Evolutionary conservation across 2,888 invertebrate species (phyloP).

Genomic region (Drosophila paranaensis): DNA sequence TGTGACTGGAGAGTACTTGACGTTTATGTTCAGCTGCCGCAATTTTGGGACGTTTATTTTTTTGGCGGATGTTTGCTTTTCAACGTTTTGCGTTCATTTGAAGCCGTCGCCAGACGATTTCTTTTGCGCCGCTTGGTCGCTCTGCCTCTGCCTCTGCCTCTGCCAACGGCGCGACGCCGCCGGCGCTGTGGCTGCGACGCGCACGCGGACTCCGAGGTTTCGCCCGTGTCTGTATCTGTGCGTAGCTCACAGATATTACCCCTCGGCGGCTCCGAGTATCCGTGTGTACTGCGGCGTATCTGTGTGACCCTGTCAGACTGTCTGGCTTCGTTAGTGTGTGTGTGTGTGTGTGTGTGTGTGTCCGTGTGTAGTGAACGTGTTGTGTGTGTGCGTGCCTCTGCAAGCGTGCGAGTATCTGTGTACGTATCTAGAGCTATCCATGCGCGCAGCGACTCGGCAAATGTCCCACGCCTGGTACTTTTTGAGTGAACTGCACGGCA

Average conservation of each 20-base stretch:
- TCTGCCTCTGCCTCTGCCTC: slow-evolving; percentile 11
- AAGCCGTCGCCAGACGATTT: slow-evolving; percentile 82
- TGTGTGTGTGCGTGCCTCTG: not conserved
- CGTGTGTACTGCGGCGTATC: slow-evolving; percentile 66
- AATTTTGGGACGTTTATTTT: slow-evolving; percentile 64
- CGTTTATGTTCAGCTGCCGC: slow-evolving; percentile 66
- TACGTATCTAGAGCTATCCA: slow-evolving; percentile 33
- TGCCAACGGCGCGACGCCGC: slow-evolving; percentile 38
- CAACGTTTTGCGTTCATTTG: slow-evolving; percentile 86
- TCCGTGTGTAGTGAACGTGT: slow-evolving; percentile 15
- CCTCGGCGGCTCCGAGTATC: slow-evolving; percentile 58
- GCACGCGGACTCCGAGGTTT: slow-evolving; percentile 35
- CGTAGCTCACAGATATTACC: slow-evolving; percentile 79
- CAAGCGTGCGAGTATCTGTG: slow-evolving; percentile 6
- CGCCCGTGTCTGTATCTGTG: slow-evolving; percentile 66
- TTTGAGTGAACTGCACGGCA: slow-evolving; percentile 35
- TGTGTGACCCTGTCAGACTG: slow-evolving; percentile 45
- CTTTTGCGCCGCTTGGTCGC: slow-evolving; percentile 73
- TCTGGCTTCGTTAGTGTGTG: slow-evolving; percentile 14
- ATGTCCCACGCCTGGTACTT: slow-evolving; percentile 51
- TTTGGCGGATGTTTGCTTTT: slow-evolving; percentile 85
- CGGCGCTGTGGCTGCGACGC: slow-evolving; percentile 57
- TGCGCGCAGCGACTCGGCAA: slow-evolving; percentile 40
- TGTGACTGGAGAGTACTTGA: slow-evolving; percentile 36
- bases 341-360: slow-evolving; percentile 21